Evolutionary conservation across 2,113 vertebrate genomes (phyloP).

Genomic region (Riparia riparia): DNA sequence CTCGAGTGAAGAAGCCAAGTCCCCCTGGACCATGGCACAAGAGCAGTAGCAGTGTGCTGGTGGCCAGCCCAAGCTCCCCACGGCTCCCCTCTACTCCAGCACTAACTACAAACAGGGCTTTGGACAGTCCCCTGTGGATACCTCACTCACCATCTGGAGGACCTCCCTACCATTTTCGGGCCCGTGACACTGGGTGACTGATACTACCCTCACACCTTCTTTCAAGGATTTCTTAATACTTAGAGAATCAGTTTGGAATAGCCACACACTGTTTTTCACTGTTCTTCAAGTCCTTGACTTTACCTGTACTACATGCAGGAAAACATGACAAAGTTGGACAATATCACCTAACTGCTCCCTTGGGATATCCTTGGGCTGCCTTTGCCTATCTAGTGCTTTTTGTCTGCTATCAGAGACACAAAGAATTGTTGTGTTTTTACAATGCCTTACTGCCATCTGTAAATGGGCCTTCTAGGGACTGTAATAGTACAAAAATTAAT

Average conservation of each 20-base stretch:
- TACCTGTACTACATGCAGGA: not conserved
- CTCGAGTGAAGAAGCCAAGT: fast-evolving
- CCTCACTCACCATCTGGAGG: not conserved
- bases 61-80: fast-evolving
- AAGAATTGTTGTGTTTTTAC: not conserved
- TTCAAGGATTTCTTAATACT: not conserved
- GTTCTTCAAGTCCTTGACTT: not conserved
- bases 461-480: not conserved
- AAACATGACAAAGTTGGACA: not conserved
- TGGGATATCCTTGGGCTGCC: not conserved
- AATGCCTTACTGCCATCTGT: not conserved
- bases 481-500: not conserved
- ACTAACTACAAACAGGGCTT: not conserved
- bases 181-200: fast-evolving
- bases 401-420: not conserved
- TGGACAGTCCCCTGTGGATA: not conserved
- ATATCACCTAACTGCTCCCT: not conserved
- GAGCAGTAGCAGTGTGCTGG: fast-evolving
- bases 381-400: not conserved
- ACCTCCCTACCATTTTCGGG: not conserved
- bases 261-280: not conserved
- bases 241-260: not conserved
- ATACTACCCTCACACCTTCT: not conserved
- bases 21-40: not conserved
- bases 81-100: not conserved